phyloP scores from a whole-genome alignment of 2,888 invertebrate genomes.

The Luffia ferchaultella region DNA sequence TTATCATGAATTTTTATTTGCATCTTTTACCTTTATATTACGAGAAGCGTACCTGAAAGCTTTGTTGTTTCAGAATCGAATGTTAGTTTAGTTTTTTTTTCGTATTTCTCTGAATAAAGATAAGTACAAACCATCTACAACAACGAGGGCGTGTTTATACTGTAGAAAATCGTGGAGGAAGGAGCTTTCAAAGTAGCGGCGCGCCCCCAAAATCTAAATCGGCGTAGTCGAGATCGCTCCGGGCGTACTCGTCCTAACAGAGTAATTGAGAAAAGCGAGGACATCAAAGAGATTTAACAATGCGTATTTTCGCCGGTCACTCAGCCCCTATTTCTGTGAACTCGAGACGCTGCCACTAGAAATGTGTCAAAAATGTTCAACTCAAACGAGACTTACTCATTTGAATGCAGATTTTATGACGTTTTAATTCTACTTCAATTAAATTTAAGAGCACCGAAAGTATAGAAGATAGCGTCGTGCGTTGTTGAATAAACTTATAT shows the following conservation, averaged over 20 bases:
- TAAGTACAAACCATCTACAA: neutral
- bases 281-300: slow-evolving; percentile 40
- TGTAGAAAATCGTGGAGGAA: neutral
- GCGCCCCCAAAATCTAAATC: neutral
- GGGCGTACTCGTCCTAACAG: slow-evolving; percentile 7
- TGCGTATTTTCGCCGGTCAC: slow-evolving; percentile 33
- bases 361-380: neutral
- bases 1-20: too few relatives aligned
- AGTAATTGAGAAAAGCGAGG: slow-evolving; percentile 16
- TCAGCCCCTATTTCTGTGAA: slow-evolving; percentile 14
- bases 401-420: neutral
- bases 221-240: neutral
- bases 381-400: neutral
- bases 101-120: neutral
- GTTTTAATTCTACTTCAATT: neutral
- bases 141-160: slow-evolving; percentile 3
- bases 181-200: neutral
- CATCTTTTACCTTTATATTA: neutral
- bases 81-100: neutral
- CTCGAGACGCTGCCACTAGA: too few relatives aligned
- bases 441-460: neutral
- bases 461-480: too few relatives aligned
- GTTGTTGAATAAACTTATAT: too few relatives aligned
- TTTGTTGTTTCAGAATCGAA: neutral
- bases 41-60: neutral